Percentiles rank a stretch among this genome's conserved stretches.
phyloP scores from a whole-genome alignment of 1,140 invertebrate genomes.

The Papilio dardanus region DNA sequence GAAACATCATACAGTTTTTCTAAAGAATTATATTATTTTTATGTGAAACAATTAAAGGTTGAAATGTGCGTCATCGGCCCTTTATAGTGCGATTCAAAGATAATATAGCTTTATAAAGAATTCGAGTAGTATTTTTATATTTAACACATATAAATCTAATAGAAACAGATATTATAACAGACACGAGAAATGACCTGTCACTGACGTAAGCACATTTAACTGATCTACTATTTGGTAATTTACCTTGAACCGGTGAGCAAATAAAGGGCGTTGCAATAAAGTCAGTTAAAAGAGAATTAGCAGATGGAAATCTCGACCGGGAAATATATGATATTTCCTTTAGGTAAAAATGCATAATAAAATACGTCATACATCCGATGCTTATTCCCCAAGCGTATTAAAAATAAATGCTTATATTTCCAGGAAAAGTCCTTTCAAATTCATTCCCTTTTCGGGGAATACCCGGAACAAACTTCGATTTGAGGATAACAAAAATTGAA shows the following conservation, averaged over 20 bases:
- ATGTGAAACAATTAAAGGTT: conserved; percentile 8
- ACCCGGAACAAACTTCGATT: too few species aligned
- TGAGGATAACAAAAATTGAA: too few species aligned
- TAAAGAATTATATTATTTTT: conserved; percentile 3
- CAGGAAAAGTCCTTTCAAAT: too few species aligned
- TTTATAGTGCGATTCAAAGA: not conserved
- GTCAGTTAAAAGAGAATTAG: not conserved
- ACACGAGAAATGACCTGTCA: not conserved
- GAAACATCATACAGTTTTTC: conserved; percentile 2
- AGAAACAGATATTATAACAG: too few species aligned
- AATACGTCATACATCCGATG: not conserved
- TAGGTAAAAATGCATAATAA: not conserved
- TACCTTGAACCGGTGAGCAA: conserved; percentile 7
- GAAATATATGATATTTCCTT: not conserved
- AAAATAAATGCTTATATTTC: too few species aligned
- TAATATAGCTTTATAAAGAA: not conserved
- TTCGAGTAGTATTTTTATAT: not conserved
- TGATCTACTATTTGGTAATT: conserved; percentile 6
- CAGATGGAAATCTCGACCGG: not conserved
- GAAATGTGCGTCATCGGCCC: not conserved
- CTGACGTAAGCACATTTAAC: not conserved
- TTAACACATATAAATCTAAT: too few species aligned
- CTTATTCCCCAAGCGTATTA: not conserved
- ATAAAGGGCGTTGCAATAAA: conserved; percentile 19
- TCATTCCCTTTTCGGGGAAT: too few species aligned